A percentile compares a stretch with the other conserved stretches of the same genome.
Conservation (phyloP, 2,888 invertebrate genomes). For the Metellina segmentata region DNA sequence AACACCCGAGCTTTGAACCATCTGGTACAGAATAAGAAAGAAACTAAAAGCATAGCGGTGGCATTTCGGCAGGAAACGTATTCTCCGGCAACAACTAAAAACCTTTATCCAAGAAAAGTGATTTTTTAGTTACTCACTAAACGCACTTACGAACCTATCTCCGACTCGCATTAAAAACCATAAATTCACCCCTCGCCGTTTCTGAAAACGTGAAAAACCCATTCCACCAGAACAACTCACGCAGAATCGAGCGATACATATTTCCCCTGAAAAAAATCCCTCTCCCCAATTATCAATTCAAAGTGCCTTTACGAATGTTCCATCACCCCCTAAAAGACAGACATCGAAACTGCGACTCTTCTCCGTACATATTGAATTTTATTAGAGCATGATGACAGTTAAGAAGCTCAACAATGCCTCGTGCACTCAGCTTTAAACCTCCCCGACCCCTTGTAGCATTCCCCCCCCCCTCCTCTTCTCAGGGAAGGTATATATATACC, state of each 20-base stretch:
- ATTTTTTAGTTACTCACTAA: not conserved
- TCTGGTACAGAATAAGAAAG: too few relatives aligned
- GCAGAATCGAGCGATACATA: not conserved
- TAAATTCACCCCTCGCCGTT: not conserved
- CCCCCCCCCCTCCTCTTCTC: not conserved
- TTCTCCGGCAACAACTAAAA: too few relatives aligned
- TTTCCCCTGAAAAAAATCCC: not conserved
- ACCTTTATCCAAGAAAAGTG: not conserved
- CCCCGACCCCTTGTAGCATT: not conserved
- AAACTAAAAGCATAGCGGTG: too few relatives aligned
- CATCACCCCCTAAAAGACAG: not conserved
- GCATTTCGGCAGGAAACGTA: too few relatives aligned
- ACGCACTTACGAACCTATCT: not conserved
- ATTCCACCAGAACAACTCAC: not conserved
- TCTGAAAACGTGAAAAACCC: not conserved
- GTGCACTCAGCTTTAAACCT: not conserved
- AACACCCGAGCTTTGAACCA: too few relatives aligned
- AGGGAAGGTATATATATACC: not conserved
- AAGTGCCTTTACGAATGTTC: not conserved
- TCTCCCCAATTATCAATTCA: constrained; percentile 41
- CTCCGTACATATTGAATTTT: constrained; percentile 58
- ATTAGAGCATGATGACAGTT: constrained; percentile 71
- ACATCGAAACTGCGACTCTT: constrained; percentile 26
- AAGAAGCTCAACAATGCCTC: constrained; percentile 58
- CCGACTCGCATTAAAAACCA: not conserved